A percentile compares a stretch with the other conserved stretches of the same genome.
Conservation (phyloP, 2,113 vertebrate species). For the Bufo bufo region DNA sequence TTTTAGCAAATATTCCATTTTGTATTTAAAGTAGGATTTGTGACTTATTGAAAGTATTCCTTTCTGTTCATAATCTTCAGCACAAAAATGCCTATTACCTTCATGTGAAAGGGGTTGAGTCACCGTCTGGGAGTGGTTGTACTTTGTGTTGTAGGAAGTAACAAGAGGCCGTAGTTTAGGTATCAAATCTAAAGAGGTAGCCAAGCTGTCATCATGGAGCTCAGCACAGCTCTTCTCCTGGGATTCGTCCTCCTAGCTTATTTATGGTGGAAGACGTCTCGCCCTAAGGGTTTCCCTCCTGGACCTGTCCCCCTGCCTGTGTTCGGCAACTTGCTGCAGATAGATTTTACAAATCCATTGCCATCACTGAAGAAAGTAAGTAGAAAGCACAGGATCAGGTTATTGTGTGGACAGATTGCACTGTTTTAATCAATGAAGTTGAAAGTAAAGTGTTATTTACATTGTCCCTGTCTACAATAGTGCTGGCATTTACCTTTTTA, state of each 20-base stretch:
- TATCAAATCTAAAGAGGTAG: neutral
- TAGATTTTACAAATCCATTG: neutral
- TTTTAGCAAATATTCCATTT: too few species aligned
- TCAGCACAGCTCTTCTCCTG: neutral
- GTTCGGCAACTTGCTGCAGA: conserved; percentile 7
- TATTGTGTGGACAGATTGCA: too few species aligned
- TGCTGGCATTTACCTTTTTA: too few species aligned
- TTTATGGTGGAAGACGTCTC: neutral
- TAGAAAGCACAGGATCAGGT: neutral
- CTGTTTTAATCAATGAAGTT: too few species aligned
- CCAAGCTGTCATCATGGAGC: neutral
- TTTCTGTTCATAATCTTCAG: too few species aligned
- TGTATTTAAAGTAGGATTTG: too few species aligned
- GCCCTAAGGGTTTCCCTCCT: conserved; percentile 17
- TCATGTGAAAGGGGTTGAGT: neutral
- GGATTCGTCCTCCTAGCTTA: neutral
- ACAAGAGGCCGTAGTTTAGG: neutral
- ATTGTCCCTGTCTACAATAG: too few species aligned
- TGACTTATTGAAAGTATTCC: too few species aligned
- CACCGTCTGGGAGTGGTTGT: neutral
- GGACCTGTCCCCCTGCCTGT: conserved; percentile 15
- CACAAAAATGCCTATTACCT: too few species aligned
- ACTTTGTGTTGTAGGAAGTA: neutral
- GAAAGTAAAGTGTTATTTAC: too few species aligned
- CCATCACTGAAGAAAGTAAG: conserved; percentile 1